Evolutionary conservation across 2,797 vertebrate genomes (phyloP).

Genomic region (Pantherophis alleghaniensis): DNA sequence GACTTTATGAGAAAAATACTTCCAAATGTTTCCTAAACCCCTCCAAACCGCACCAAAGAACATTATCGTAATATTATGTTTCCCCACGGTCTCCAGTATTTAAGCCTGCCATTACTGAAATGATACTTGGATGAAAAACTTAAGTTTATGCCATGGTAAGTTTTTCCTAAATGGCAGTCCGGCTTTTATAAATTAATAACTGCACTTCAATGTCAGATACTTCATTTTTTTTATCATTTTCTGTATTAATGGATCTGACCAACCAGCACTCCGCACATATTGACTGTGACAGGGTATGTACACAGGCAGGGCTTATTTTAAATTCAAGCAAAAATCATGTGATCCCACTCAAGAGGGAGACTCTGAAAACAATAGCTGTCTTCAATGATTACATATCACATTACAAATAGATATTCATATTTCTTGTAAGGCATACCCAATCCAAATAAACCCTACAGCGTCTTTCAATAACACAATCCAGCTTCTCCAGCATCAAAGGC

Average conservation of each 20-base stretch:
- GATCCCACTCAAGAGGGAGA: slow-evolving; percentile 58
- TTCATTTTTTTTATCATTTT: slow-evolving; percentile 62
- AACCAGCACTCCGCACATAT: slow-evolving; percentile 40
- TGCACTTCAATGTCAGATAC: slow-evolving; percentile 59
- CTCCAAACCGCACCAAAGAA: slow-evolving; percentile 94
- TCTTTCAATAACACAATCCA: slow-evolving; percentile 69
- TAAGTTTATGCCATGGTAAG: slow-evolving; percentile 70
- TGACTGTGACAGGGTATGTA: slow-evolving; percentile 34
- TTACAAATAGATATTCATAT: slow-evolving; percentile 62
- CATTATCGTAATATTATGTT: slow-evolving; percentile 93
- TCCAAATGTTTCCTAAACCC: slow-evolving; percentile 94
- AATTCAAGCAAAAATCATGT: slow-evolving; percentile 45
- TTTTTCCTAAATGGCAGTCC: slow-evolving; percentile 68
- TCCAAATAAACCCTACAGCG: slow-evolving; percentile 56
- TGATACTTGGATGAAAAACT: slow-evolving; percentile 89
- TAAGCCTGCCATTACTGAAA: slow-evolving; percentile 82
- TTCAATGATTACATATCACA: slow-evolving; percentile 58
- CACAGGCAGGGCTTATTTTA: slow-evolving; percentile 29
- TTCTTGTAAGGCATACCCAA: slow-evolving; percentile 65
- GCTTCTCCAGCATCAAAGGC: slow-evolving; percentile 65
- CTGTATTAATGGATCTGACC: slow-evolving; percentile 62
- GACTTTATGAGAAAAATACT: slow-evolving; percentile 95
- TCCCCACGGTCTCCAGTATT: slow-evolving; percentile 86
- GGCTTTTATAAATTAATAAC: slow-evolving; percentile 63
- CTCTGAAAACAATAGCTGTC: slow-evolving; percentile 64